Conservation (phyloP, 2,797 vertebrate species). For the Liparis tanakae region DNA sequence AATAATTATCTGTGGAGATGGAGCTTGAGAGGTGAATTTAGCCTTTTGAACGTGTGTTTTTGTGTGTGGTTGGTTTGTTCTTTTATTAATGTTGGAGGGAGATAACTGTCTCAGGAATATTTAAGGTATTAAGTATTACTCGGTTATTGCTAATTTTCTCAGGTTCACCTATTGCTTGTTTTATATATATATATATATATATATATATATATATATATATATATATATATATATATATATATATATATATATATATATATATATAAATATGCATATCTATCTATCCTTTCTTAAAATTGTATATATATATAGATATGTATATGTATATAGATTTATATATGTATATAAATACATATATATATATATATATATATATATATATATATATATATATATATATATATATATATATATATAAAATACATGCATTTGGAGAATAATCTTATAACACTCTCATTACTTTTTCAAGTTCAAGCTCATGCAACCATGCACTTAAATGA, state of each 20-base stretch:
- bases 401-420: background rate
- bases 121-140: background rate
- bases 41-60: background rate
- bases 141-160: background rate
- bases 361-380: too few species aligned
- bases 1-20: conserved; percentile 20
- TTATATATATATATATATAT: background rate
- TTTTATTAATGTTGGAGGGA: background rate
- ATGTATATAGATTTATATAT: background rate
- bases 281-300: too few species aligned
- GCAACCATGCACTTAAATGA: background rate
- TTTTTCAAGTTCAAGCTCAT: background rate
- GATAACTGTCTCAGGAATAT: background rate
- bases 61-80: background rate
- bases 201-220: background rate
- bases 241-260: too few species aligned
- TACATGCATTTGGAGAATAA: conserved; percentile 1
- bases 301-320: too few species aligned
- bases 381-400: too few species aligned
- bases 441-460: background rate
- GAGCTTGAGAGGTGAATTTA: background rate
- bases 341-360: too few species aligned
- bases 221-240: too few species aligned
- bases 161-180: background rate
- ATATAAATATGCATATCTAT: too few species aligned